Percentiles rank a stretch among this genome's conserved stretches.
phyloP scores from a whole-genome alignment of 1,140 invertebrate genomes.

The Protaetia brevitarsis region DNA sequence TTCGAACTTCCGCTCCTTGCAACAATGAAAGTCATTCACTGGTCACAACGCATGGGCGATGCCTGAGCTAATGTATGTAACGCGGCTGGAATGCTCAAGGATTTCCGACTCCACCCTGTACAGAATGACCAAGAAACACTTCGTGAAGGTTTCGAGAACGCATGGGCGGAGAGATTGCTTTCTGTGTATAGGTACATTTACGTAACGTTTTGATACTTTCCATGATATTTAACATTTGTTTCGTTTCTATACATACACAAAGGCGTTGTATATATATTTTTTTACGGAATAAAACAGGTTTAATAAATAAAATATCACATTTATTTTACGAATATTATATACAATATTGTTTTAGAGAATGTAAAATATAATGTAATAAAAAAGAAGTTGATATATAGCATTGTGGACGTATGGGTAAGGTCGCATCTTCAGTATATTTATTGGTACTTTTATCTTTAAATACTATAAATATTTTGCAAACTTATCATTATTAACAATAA shows the following conservation, averaged over 20 bases:
- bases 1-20: too few species aligned
- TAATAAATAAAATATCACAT: slow-evolving; percentile 19
- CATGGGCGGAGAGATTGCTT: slow-evolving; percentile 4
- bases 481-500: too few species aligned
- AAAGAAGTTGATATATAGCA: too few species aligned
- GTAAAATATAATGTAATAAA: too few species aligned
- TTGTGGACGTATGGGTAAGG: too few species aligned
- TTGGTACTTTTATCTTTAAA: too few species aligned
- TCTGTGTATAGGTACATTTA: not conserved
- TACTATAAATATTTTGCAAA: too few species aligned
- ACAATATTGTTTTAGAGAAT: slow-evolving; percentile 8
- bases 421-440: too few species aligned
- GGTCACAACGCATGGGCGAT: not conserved
- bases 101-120: slow-evolving; percentile 23
- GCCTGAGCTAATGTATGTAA: slow-evolving; percentile 2
- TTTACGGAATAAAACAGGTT: slow-evolving; percentile 20
- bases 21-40: too few species aligned
- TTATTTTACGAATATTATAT: slow-evolving; percentile 22
- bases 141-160: not conserved
- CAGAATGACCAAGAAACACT: slow-evolving; percentile 2
- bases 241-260: too few species aligned
- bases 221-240: not conserved
- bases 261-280: not conserved
- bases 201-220: not conserved
- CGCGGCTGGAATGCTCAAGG: slow-evolving; percentile 25